Conservation (phyloP, 1,140 invertebrate genomes). For the Chrysopa pallens region DNA sequence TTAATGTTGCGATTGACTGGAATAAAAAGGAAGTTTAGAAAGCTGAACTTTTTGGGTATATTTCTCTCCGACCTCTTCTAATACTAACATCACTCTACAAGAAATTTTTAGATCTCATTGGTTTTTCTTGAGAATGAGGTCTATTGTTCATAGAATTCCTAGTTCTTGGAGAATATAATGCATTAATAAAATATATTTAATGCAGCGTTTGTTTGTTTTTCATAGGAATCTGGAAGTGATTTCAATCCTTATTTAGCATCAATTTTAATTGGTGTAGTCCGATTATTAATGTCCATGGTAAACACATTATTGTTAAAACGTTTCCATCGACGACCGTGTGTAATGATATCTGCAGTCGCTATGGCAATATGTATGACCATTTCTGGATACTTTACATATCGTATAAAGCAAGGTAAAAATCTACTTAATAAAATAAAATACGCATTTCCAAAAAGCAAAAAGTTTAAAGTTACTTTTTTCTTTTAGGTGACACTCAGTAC, state of each 20-base stretch:
- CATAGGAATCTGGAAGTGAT: conserved; percentile 25
- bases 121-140: too few relatives aligned
- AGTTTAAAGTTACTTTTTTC: not conserved
- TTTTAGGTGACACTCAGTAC: conserved; percentile 11
- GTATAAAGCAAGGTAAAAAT: conserved; percentile 21
- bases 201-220: not conserved
- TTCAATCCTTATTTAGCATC: conserved; percentile 32
- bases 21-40: too few relatives aligned
- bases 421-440: too few relatives aligned
- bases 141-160: too few relatives aligned
- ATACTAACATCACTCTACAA: too few relatives aligned
- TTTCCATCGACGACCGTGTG: conserved; percentile 28
- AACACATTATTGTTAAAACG: conserved; percentile 30
- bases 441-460: too few relatives aligned
- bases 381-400: conserved; percentile 29
- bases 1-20: too few relatives aligned
- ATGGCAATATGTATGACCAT: conserved; percentile 31
- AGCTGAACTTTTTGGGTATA: too few relatives aligned
- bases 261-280: conserved; percentile 40
- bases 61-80: too few relatives aligned
- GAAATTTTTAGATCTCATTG: too few relatives aligned
- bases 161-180: too few relatives aligned
- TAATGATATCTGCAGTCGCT: conserved; percentile 27
- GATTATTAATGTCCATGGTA: conserved; percentile 37
- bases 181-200: too few relatives aligned